Percentiles rank a stretch among this genome's conserved stretches.
These are phyloP conservation scores for Hippopotamyrus pictus DNA, from an alignment of 2,797 vertebrate species.

Conservation along the genomic window DNA sequence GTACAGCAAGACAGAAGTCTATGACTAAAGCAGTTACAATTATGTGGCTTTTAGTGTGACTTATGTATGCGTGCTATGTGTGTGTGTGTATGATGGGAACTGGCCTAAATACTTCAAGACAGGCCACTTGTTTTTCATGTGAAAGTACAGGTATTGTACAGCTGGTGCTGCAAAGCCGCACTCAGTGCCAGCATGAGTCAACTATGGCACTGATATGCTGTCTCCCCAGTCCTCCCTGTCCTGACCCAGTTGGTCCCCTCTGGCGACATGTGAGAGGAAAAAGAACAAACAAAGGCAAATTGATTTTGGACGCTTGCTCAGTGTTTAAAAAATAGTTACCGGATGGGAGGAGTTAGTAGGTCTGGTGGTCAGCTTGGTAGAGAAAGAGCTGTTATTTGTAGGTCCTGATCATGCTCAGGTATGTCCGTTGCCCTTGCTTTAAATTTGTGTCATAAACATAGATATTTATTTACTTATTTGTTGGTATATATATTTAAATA, in stretches of 20 bases:
- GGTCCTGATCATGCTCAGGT: conserved; percentile 19
- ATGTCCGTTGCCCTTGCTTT: not conserved
- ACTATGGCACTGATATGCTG: not conserved
- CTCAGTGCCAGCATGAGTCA: not conserved
- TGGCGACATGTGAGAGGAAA: not conserved
- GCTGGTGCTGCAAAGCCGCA: not conserved
- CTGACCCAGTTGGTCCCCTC: not conserved
- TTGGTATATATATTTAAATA: not conserved
- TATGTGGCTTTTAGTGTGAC: not conserved
- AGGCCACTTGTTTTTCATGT: not conserved
- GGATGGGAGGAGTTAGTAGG: not conserved
- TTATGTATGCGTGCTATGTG: conserved; percentile 4
- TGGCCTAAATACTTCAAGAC: conserved; percentile 23
- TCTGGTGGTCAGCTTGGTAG: not conserved
- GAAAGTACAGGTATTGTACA: not conserved
- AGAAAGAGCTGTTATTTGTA: conserved; percentile 16
- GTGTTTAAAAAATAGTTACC: conserved; percentile 32
- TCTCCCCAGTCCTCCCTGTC: not conserved
- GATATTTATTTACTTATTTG: not conserved
- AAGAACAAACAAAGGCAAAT: conserved; percentile 1
- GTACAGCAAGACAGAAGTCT: not conserved
- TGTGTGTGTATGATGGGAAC: not conserved
- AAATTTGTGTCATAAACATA: not conserved
- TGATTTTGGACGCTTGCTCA: conserved; percentile 37
- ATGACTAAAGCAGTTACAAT: not conserved